phyloP scores from a whole-genome alignment of 2,888 invertebrate genomes.

The Pristionchus mayeri region DNA sequence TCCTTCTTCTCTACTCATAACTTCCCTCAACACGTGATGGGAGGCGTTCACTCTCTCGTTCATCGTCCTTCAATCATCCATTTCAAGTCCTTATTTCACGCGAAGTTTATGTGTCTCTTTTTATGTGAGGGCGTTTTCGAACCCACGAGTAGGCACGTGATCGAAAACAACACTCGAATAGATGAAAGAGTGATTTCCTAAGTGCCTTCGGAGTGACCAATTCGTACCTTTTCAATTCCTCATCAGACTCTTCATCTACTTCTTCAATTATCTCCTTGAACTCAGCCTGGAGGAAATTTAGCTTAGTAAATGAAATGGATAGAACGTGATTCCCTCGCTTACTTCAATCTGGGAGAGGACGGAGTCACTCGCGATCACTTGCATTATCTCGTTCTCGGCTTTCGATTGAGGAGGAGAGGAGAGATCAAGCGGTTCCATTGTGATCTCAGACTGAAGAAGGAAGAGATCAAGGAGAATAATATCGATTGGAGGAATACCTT shows the following conservation, averaged over 20 bases:
- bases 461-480: too few relatives aligned
- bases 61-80: background rate
- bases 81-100: too few relatives aligned
- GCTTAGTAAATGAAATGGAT: too few relatives aligned
- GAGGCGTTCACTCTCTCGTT: slow-evolving; percentile 1
- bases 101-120: too few relatives aligned
- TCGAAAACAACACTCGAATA: too few relatives aligned
- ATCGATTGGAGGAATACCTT: too few relatives aligned
- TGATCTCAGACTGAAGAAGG: background rate
- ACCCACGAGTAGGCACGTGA: too few relatives aligned
- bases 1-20: background rate
- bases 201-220: too few relatives aligned
- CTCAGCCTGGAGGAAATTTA: slow-evolving; percentile 7
- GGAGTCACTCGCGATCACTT: background rate
- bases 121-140: too few relatives aligned
- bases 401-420: background rate
- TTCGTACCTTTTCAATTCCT: slow-evolving; percentile 34
- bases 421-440: background rate
- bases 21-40: background rate
- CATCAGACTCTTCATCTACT: slow-evolving; percentile 44
- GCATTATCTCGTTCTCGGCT: background rate
- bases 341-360: slow-evolving; percentile 37
- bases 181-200: too few relatives aligned
- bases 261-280: slow-evolving; percentile 43
- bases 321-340: too few relatives aligned